Evolutionary conservation across 2,888 invertebrate species (phyloP), one percentile per base, ranked within the genome.

Genomic region (Drosophila emarginata): DNA sequence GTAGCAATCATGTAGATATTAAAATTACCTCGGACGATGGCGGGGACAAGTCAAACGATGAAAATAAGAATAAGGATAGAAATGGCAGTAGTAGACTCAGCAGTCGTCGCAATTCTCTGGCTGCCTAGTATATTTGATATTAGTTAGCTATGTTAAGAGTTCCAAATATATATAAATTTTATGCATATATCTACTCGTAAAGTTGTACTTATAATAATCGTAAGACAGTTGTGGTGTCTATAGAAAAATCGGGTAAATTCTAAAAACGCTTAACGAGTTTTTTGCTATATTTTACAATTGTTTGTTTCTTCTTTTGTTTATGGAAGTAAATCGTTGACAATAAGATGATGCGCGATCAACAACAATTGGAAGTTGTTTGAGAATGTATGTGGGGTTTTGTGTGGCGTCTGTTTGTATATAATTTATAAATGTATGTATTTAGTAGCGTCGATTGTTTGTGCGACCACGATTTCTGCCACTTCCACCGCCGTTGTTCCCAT

Each of bases 381-480:
- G 73, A 73, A 71, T 68, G 61, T 68, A 23, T 26, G 32, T 18
- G 57, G 63, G 11, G 23, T 32, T 12, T 32, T n/a, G 11, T 39
- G 40, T 39, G 50, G 54, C 37, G 37, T 36, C 36, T 39, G 65
- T 23, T 67, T 80, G 76, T 78, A 14, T 7, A 14, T 26, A 26
- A 5, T 50, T 21, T 50, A 28, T 39, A 14, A 23, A 52, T 45
- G 32, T 87, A 28, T 39, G 21, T 23, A 52, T 50, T 37, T 86
- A 90, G 65, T 89, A 90, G 14, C 90, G 87, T 61, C 91, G 77
- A 69, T 84, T 90, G 58, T 81, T 89, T 59, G 87, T 86, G 6
- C 90, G 91, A 12, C 79, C 80, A 0, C 84, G 73, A 60, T 71
- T 85, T 14, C 84, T 72, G 4, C 76, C 79, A 18, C 66, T 77